Percentiles rank a stretch among this genome's conserved stretches.
These are phyloP conservation scores for Hoplostethus mediterraneus DNA, from an alignment of 2,797 vertebrate species.

Conservation along the genomic window DNA sequence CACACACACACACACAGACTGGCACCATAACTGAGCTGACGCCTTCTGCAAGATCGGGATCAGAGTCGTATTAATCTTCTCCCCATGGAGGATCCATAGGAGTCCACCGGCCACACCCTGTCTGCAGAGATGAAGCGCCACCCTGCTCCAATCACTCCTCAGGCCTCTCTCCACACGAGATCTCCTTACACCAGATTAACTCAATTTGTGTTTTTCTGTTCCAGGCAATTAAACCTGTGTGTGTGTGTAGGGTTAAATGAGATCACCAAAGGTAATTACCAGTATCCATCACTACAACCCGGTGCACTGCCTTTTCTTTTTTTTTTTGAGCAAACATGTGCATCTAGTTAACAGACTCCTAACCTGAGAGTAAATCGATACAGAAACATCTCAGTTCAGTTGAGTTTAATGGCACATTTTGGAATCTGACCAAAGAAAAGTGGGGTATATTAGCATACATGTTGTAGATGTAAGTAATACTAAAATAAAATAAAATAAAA, in stretches of 20 bases:
- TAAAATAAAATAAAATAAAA: too few species aligned
- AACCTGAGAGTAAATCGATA: neutral
- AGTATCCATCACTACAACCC: conserved; percentile 62
- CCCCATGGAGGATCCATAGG: conserved; percentile 19
- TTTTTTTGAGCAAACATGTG: conserved; percentile 14
- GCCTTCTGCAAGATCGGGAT: conserved; percentile 26
- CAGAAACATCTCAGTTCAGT: conserved; percentile 12
- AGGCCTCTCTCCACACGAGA: conserved; percentile 53
- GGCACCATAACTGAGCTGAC: conserved; percentile 8
- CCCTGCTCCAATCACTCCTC: conserved; percentile 49
- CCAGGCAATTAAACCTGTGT: conserved; percentile 69
- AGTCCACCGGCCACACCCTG: conserved; percentile 31
- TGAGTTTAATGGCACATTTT: neutral
- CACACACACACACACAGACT: neutral
- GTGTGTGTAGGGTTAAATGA: conserved; percentile 63
- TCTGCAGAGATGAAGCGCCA: conserved; percentile 49
- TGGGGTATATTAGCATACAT: too few species aligned
- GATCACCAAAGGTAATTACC: conserved; percentile 73
- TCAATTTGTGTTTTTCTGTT: conserved; percentile 70
- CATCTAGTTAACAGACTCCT: conserved; percentile 10
- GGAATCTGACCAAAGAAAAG: neutral
- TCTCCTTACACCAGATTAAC: conserved; percentile 68
- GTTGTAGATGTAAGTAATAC: too few species aligned
- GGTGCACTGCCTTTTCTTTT: conserved; percentile 20
- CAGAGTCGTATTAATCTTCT: conserved; percentile 37